A percentile compares a stretch with the other conserved stretches of the same genome.
Conservation (phyloP, 2,888 invertebrate genomes). For the Cepaea hortensis region DNA sequence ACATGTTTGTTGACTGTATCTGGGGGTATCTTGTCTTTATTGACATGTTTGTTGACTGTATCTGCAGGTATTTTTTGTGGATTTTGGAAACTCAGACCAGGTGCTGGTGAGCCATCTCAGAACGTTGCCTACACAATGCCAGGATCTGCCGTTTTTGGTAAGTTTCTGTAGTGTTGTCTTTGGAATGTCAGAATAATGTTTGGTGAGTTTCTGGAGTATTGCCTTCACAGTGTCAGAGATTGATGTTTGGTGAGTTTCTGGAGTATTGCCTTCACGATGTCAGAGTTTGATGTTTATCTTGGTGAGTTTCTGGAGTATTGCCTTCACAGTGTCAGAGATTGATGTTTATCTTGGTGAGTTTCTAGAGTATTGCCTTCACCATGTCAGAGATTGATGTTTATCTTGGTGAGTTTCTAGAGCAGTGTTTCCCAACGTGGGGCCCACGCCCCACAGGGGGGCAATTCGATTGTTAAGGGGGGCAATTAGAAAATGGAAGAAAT, state of each 20-base stretch:
- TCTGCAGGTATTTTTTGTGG: slow-evolving; percentile 84
- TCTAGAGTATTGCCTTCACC: too few species aligned
- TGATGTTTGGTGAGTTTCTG: slow-evolving; percentile 42
- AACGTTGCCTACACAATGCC: slow-evolving; percentile 17
- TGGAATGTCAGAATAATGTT: background rate
- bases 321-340: background rate
- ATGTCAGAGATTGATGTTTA: too few species aligned
- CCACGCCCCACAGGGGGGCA: too few species aligned
- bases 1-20: too few species aligned
- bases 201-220: too few species aligned
- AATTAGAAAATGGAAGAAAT: too few species aligned
- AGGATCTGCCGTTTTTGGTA: slow-evolving; percentile 31
- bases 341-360: background rate
- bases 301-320: slow-evolving; percentile 11
- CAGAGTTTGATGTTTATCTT: slow-evolving; percentile 15
- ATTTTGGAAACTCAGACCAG: slow-evolving; percentile 82
- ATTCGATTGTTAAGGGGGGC: too few species aligned
- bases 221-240: too few species aligned
- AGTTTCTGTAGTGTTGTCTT: background rate
- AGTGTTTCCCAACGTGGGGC: too few species aligned
- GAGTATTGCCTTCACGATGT: slow-evolving; percentile 29
- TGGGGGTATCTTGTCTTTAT: too few species aligned
- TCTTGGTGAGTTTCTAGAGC: slow-evolving; percentile 43
- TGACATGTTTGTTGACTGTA: background rate
- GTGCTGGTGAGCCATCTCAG: slow-evolving; percentile 57